A percentile compares a stretch with the other conserved stretches of the same genome.
These are phyloP conservation scores for Pomatorhinus ruficollis DNA, from an alignment of 2,113 vertebrate genomes.

Conservation along the genomic window DNA sequence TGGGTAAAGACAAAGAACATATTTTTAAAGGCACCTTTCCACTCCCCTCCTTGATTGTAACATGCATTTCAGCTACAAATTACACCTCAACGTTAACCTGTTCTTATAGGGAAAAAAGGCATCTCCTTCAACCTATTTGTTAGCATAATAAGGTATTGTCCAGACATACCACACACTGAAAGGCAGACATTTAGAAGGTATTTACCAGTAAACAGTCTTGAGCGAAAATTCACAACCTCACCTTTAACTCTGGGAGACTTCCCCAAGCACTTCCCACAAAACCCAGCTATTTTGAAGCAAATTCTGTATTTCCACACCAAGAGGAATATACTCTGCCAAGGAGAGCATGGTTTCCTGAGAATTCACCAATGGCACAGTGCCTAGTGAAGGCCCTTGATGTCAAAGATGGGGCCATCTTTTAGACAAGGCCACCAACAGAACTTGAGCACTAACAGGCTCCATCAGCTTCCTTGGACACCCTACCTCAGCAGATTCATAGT, in stretches of 20 bases:
- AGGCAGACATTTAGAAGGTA: neutral
- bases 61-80: neutral
- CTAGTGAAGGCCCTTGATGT: neutral
- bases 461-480: neutral
- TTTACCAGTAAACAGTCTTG: neutral
- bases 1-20: neutral
- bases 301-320: neutral
- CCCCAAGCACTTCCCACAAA: neutral
- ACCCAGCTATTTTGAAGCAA: neutral
- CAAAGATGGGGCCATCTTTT: neutral
- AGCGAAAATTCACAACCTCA: neutral
- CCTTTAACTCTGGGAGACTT: neutral
- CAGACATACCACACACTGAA: neutral
- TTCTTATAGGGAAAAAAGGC: neutral
- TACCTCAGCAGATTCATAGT: fast-evolving
- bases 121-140: neutral
- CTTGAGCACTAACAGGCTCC: neutral
- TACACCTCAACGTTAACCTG: neutral
- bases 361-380: neutral
- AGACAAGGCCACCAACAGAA: neutral
- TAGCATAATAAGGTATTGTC: neutral
- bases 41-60: neutral
- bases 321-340: neutral
- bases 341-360: neutral
- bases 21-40: neutral